Conservation (phyloP, 1,140 invertebrate species). For the Proales similis region DNA sequence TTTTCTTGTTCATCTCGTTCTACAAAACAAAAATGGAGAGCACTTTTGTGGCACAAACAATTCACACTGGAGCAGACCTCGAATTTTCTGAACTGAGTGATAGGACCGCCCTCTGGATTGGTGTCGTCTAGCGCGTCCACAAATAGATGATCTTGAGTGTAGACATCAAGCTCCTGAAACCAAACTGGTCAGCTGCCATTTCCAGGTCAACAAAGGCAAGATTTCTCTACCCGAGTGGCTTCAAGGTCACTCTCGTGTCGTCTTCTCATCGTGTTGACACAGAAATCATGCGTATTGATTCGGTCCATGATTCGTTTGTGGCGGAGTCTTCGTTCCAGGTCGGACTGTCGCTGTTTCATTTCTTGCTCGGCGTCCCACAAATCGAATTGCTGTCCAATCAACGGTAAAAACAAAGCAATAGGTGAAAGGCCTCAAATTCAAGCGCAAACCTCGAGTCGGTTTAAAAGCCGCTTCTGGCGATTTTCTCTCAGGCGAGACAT, state of each 20-base stretch:
- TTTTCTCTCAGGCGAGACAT: conserved; percentile 36
- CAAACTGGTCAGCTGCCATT: too few species aligned
- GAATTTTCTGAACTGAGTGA: conserved; percentile 36
- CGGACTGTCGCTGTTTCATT: conserved; percentile 30
- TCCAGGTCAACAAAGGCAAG: too few species aligned
- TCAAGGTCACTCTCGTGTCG: conserved; percentile 35
- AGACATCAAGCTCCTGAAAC: conserved; percentile 15
- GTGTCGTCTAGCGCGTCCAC: conserved; percentile 29
- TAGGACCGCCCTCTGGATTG: conserved; percentile 10
- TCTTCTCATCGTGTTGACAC: conserved; percentile 19
- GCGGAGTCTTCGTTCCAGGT: conserved; percentile 12
- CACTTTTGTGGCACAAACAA: not conserved
- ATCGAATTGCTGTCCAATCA: conserved; percentile 20
- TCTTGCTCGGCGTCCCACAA: conserved; percentile 37
- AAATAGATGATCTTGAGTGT: conserved; percentile 25
- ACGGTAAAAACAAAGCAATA: not conserved
- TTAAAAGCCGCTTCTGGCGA: conserved; percentile 24
- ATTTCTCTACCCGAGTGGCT: conserved; percentile 4
- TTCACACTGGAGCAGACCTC: not conserved
- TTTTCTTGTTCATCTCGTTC: conserved; percentile 22
- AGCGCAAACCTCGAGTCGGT: conserved; percentile 26
- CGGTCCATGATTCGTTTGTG: conserved; percentile 33
- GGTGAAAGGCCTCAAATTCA: not conserved
- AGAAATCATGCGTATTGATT: conserved; percentile 30
- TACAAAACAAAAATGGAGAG: not conserved